These are phyloP conservation scores for Pomatorhinus ruficollis DNA, from an alignment of 2,113 vertebrate species.

Conservation along the genomic window DNA sequence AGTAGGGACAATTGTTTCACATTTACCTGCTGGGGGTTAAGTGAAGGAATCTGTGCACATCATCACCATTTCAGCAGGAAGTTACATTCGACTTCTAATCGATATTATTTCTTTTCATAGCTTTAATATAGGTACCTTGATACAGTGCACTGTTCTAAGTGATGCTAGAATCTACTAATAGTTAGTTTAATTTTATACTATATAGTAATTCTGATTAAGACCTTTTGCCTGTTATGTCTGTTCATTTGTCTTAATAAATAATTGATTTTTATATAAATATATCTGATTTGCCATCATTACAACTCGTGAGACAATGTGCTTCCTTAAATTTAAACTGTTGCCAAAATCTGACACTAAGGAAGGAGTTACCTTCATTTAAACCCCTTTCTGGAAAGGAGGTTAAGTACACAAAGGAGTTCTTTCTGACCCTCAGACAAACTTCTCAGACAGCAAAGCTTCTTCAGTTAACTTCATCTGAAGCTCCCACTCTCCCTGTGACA, in stretches of 20 bases:
- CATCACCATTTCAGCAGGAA: not conserved
- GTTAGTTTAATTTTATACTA: not conserved
- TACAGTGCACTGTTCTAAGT: not conserved
- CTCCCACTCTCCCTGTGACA: not conserved
- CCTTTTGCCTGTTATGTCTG: not conserved
- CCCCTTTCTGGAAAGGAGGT: too few species aligned
- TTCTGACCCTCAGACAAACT: not conserved
- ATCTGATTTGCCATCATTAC: not conserved
- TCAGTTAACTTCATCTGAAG: not conserved
- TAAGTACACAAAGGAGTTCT: not conserved
- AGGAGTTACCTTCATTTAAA: not conserved
- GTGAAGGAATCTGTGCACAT: not conserved
- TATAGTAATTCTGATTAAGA: not conserved
- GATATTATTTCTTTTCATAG: not conserved
- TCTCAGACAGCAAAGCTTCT: not conserved
- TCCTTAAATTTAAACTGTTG: not conserved
- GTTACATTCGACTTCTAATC: not conserved
- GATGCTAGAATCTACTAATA: not conserved
- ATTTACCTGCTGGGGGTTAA: too few species aligned
- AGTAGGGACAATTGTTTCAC: not conserved
- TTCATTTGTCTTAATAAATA: not conserved
- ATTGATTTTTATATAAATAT: not conserved
- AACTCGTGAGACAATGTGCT: not conserved
- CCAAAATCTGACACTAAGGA: not conserved
- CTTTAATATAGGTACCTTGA: not conserved